Conservation (phyloP, 2,113 vertebrate species). For the Tragelaphus buxtoni region DNA sequence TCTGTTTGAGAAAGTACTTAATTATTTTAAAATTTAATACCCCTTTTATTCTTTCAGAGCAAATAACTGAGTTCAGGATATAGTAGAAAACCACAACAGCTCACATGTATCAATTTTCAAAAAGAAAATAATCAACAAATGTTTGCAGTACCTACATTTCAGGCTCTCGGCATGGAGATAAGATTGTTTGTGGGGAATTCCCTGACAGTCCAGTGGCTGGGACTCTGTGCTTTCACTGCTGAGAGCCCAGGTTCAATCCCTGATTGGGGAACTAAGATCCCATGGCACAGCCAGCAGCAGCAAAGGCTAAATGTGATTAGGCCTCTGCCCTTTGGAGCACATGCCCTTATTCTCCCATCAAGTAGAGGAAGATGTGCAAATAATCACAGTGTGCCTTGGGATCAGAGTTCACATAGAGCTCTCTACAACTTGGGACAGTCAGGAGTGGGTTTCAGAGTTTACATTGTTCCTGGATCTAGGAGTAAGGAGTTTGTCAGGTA, state of each 20-base stretch:
- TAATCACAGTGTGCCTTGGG: neutral
- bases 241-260: neutral
- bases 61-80: constrained; percentile 29
- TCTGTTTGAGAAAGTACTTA: neutral
- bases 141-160: neutral
- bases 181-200: neutral
- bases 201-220: neutral
- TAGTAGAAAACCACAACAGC: neutral
- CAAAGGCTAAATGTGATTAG: neutral
- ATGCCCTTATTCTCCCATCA: too few species aligned
- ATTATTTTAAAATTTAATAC: neutral
- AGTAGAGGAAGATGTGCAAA: neutral
- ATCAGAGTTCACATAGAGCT: neutral
- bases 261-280: neutral
- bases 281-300: neutral
- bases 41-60: neutral
- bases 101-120: constrained; percentile 26
- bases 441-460: neutral
- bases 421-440: neutral
- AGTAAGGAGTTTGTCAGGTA: neutral
- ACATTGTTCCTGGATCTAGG: neutral
- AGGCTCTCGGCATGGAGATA: neutral
- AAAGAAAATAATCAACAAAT: constrained; percentile 23
- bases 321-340: neutral
- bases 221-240: neutral